Evolutionary conservation across 1,140 invertebrate genomes (phyloP).

Genomic region (Probaryconus sp.): DNA sequence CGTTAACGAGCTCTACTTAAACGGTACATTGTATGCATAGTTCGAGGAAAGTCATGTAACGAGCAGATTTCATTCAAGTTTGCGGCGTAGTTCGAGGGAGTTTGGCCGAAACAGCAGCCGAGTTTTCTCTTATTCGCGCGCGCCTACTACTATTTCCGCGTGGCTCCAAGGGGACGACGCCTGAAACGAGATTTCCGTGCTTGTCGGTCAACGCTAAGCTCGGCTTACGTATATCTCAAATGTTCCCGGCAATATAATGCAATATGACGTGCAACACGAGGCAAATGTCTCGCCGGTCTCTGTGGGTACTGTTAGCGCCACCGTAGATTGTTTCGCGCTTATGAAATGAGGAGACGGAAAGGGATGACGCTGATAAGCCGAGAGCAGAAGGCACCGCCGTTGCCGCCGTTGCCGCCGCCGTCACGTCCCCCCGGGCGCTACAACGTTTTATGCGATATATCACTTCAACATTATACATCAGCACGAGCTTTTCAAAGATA

Average conservation of each 20-base stretch:
- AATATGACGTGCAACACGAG: conserved; percentile 52
- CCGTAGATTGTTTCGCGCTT: conserved; percentile 50
- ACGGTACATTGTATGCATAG: conserved; percentile 39
- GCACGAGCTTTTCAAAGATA: conserved; percentile 33
- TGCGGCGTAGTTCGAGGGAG: conserved; percentile 33
- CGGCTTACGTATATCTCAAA: conserved; percentile 33
- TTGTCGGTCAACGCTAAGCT: conserved; percentile 39
- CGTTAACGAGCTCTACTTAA: conserved; percentile 50
- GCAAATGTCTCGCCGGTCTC: conserved; percentile 42
- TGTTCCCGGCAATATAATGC: conserved; percentile 35
- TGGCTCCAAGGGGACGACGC: conserved; percentile 6
- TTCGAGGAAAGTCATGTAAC: conserved; percentile 41
- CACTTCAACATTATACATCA: conserved; percentile 46
- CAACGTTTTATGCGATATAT: conserved; percentile 44
- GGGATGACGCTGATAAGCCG: conserved; percentile 39
- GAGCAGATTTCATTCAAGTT: conserved; percentile 58
- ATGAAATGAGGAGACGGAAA: conserved; percentile 38
- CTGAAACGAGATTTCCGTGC: conserved; percentile 29
- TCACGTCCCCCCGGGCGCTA: conserved; percentile 32
- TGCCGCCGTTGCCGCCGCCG: too few species aligned
- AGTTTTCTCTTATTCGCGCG: conserved; percentile 42
- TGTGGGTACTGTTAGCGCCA: conserved; percentile 44
- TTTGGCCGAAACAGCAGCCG: conserved; percentile 35
- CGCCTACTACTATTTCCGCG: conserved; percentile 52
- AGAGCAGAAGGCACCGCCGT: conserved; percentile 46